These are phyloP conservation scores for Tiaroga cobitis DNA, from an alignment of 2,797 vertebrate genomes.

Conservation along the genomic window DNA sequence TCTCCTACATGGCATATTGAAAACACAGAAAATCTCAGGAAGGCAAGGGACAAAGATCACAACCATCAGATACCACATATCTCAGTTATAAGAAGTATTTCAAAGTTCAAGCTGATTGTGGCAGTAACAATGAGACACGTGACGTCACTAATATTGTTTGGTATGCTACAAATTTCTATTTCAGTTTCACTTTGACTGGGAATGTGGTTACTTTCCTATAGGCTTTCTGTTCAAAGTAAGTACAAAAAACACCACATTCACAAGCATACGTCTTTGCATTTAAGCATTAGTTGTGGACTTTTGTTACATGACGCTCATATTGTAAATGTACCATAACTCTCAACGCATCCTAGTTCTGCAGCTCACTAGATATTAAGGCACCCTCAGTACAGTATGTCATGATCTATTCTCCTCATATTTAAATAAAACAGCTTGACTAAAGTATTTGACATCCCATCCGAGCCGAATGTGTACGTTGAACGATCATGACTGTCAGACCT, in stretches of 20 bases:
- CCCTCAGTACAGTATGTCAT: not conserved
- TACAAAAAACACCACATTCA: not conserved
- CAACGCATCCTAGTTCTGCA: not conserved
- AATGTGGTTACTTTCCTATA: not conserved
- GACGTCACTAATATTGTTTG: not conserved
- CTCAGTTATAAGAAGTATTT: not conserved
- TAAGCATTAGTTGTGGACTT: not conserved
- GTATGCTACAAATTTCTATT: not conserved
- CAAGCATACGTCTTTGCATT: not conserved
- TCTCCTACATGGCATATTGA: conserved; percentile 78
- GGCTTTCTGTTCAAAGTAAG: not conserved
- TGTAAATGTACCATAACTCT: not conserved
- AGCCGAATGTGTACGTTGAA: not conserved
- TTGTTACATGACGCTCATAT: not conserved
- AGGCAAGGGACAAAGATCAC: not conserved
- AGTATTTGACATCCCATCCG: not conserved
- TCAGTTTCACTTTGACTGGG: not conserved
- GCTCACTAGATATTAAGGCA: not conserved
- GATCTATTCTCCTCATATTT: not conserved
- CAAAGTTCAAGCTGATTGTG: not conserved
- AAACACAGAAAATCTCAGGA: not conserved
- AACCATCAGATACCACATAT: not conserved
- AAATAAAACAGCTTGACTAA: not conserved
- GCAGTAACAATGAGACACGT: not conserved
- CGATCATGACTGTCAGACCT: not conserved